phyloP scores from a whole-genome alignment of 2,888 invertebrate genomes.

The Leptopilina drosophilae region DNA sequence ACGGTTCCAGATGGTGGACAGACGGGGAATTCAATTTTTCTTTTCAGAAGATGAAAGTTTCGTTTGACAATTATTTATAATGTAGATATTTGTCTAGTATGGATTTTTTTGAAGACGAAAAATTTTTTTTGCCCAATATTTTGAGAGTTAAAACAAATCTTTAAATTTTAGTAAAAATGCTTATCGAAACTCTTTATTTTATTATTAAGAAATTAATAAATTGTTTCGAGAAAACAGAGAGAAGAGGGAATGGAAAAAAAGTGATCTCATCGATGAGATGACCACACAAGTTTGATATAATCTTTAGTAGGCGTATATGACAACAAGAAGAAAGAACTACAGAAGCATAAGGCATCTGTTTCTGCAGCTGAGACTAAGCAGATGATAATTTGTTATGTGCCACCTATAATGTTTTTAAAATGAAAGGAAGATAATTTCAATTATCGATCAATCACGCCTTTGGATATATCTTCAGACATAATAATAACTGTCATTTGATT shows the following conservation, averaged over 20 bases:
- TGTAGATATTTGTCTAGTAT: not conserved
- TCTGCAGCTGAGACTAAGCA: constrained; percentile 51
- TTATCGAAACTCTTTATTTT: too few species aligned
- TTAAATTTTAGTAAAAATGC: too few species aligned
- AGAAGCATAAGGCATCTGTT: constrained; percentile 58
- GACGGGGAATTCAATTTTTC: not conserved
- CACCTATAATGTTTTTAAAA: constrained; percentile 45
- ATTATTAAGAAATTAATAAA: too few species aligned
- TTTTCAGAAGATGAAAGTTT: not conserved
- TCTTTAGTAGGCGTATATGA: constrained; percentile 55
- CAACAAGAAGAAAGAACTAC: constrained; percentile 58
- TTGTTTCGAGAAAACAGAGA: too few species aligned
- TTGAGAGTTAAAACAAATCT: too few species aligned
- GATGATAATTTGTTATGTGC: constrained; percentile 46
- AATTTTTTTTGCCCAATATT: too few species aligned
- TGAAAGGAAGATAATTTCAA: constrained; percentile 36
- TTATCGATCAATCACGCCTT: constrained; percentile 26
- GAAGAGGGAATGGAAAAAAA: constrained; percentile 11
- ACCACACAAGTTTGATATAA: constrained; percentile 27
- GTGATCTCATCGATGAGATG: constrained; percentile 35
- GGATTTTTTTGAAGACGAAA: not conserved
- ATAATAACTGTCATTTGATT: constrained; percentile 23
- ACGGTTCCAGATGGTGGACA: not conserved
- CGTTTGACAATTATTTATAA: constrained; percentile 1
- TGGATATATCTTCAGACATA: constrained; percentile 8